Conservation (phyloP, 2,113 vertebrate genomes). For the Chunga burmeisteri region DNA sequence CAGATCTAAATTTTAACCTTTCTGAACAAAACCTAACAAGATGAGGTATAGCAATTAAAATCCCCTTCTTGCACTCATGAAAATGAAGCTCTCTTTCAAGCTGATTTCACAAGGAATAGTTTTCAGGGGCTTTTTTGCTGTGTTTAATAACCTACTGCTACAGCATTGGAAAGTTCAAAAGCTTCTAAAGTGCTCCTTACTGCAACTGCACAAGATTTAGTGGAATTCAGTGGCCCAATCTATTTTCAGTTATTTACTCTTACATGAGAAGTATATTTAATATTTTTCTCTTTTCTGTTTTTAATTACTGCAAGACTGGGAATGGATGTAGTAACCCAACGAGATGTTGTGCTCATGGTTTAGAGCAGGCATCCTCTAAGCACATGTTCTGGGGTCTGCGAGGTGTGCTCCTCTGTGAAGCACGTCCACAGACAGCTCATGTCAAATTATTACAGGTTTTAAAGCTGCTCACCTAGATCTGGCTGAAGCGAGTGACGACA, state of each 20-base stretch:
- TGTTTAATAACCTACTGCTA: not conserved
- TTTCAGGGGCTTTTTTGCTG: not conserved
- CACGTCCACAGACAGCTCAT: fast-evolving
- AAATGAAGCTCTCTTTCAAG: not conserved
- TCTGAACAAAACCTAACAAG: not conserved
- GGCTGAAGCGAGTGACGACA: fast-evolving
- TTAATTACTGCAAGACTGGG: not conserved
- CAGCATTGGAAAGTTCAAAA: not conserved
- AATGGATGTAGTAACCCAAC: not conserved
- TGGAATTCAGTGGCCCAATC: not conserved
- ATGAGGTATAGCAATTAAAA: not conserved
- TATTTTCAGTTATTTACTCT: not conserved
- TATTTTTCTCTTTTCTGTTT: not conserved
- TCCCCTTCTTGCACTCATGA: not conserved
- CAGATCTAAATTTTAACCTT: not conserved
- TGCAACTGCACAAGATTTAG: not conserved
- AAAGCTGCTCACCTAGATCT: not conserved
- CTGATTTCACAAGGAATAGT: not conserved
- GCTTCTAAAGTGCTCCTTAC: not conserved
- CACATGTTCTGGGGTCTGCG: fast-evolving
- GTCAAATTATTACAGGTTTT: not conserved
- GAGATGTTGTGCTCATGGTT: not conserved
- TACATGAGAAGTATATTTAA: not conserved
- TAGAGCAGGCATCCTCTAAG: not conserved
- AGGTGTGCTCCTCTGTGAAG: not conserved